Conservation (phyloP, 2,888 invertebrate species). For the Chelonus formosanus region DNA sequence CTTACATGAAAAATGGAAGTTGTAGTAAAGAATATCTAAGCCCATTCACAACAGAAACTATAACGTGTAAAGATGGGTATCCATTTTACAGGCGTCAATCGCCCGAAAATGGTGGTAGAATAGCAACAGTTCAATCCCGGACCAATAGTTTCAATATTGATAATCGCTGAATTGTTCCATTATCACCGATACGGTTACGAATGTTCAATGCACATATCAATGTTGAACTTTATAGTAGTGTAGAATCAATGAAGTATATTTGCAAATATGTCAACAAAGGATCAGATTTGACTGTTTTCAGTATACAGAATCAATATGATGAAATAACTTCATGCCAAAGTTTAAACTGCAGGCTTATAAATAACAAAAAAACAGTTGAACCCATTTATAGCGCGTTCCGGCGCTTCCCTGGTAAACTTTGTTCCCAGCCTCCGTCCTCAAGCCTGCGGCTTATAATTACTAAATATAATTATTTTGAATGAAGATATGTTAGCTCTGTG, state of each 20-base stretch:
- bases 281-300: conserved; percentile 41
- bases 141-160: conserved; percentile 24
- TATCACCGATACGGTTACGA: conserved; percentile 42
- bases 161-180: conserved; percentile 46
- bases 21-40: neutral
- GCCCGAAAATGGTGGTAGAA: conserved; percentile 41
- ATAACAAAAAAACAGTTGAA: no score
- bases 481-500: no score
- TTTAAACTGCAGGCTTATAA: no score
- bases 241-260: conserved; percentile 62
- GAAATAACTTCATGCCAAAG: conserved; percentile 47
- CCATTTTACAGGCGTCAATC: conserved; percentile 41
- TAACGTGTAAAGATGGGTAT: conserved; percentile 43
- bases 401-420: no score
- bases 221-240: conserved; percentile 61
- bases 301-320: conserved; percentile 35
- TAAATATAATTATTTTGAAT: no score
- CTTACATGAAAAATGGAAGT: no score
- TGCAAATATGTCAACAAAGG: conserved; percentile 55
- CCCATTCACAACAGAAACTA: no score
- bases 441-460: no score
- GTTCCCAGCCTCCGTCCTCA: no score
- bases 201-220: conserved; percentile 56
- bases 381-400: no score
- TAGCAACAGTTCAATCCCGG: conserved; percentile 27